phyloP scores from a whole-genome alignment of 2,888 invertebrate species.

The Abrostola triplasia region DNA sequence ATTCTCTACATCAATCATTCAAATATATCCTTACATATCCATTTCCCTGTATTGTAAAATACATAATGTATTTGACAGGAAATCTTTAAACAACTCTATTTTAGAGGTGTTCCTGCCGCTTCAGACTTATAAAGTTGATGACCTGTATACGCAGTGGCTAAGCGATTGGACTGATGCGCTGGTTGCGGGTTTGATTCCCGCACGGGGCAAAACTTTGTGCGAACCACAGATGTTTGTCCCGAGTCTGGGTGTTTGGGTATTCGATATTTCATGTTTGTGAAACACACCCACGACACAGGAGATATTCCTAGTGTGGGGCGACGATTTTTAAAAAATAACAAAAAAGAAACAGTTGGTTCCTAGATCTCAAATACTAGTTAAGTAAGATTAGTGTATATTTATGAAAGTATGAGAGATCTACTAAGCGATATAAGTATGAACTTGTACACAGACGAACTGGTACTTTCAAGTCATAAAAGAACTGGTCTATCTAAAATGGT shows the following conservation, averaged over 20 bases:
- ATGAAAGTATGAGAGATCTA: slow-evolving; percentile 31
- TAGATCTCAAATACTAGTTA: slow-evolving; percentile 5
- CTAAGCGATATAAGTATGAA: slow-evolving; percentile 13
- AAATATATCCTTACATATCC: slow-evolving; percentile 20
- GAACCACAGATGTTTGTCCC: too few species aligned
- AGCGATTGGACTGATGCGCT: too few species aligned
- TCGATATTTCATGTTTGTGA: too few species aligned
- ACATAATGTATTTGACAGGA: slow-evolving; percentile 17
- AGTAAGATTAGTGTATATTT: slow-evolving; percentile 8
- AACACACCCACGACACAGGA: too few species aligned
- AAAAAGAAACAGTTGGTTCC: slow-evolving; percentile 4
- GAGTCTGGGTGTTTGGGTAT: too few species aligned
- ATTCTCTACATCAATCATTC: slow-evolving; percentile 30
- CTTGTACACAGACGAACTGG: slow-evolving; percentile 18
- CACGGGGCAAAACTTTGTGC: too few species aligned
- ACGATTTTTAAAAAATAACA: too few species aligned
- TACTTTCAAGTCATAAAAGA: slow-evolving; percentile 33
- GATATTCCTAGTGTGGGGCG: too few species aligned
- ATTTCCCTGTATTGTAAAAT: slow-evolving; percentile 37
- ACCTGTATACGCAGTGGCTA: too few species aligned
- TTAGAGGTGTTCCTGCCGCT: slow-evolving; percentile 1
- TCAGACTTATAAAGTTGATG: too few species aligned
- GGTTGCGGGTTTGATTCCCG: too few species aligned
- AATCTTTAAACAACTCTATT: slow-evolving; percentile 19
- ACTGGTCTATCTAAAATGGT: slow-evolving; percentile 37